Evolutionary conservation across 2,888 invertebrate species (phyloP).

Genomic region (Pemphredon lugubris): DNA sequence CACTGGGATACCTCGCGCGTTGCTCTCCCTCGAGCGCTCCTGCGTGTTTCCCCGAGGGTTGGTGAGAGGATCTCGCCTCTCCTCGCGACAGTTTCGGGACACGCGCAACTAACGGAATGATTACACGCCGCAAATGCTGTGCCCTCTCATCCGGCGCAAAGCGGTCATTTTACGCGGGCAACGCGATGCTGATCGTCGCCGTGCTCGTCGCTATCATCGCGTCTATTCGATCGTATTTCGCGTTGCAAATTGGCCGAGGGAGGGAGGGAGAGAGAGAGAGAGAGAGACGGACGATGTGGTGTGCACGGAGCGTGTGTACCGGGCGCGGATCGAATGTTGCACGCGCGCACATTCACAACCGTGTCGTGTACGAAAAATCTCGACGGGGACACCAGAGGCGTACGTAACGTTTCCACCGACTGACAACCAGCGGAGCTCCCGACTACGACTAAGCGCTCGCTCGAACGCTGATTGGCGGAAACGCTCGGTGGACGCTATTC

Average conservation of each 20-base stretch:
- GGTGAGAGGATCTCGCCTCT: constrained; percentile 35
- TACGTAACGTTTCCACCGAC: constrained; percentile 36
- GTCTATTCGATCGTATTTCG: background rate
- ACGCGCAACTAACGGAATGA: constrained; percentile 2
- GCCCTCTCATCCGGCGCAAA: constrained; percentile 39
- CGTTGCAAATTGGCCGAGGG: background rate
- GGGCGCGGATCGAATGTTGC: too few species aligned
- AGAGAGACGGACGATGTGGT: constrained; percentile 4
- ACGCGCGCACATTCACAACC: too few species aligned
- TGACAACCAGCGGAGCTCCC: constrained; percentile 36
- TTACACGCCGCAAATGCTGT: constrained; percentile 19
- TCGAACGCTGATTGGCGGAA: constrained; percentile 42
- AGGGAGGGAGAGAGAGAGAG: background rate
- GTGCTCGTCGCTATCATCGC: constrained; percentile 14
- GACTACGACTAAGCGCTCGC: constrained; percentile 33
- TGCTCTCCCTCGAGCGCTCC: too few species aligned
- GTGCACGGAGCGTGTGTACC: constrained; percentile 5
- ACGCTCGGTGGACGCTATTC: background rate
- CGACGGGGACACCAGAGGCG: background rate
- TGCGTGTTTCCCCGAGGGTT: background rate
- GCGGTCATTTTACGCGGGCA: constrained; percentile 51
- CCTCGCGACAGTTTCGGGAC: constrained; percentile 8
- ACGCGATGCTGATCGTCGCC: constrained; percentile 14
- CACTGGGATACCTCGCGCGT: too few species aligned
- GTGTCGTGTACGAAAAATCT: too few species aligned